Evolutionary conservation across 2,888 invertebrate species (phyloP).

Genomic region (Mallateleia sp.): DNA sequence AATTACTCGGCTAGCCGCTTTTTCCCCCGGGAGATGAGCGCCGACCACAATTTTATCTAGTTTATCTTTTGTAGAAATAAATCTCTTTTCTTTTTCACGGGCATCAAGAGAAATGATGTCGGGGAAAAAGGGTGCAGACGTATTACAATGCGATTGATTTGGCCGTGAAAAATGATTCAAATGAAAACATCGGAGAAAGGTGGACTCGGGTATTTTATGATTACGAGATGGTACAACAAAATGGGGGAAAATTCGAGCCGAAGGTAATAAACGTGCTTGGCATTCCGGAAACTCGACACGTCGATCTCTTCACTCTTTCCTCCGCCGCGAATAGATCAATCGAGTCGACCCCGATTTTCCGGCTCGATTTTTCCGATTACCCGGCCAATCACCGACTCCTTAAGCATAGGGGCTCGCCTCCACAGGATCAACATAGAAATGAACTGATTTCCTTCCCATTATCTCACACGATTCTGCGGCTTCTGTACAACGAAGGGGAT

Average conservation of each 20-base stretch:
- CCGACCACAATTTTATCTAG: constrained; percentile 78
- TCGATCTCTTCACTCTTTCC: constrained; percentile 56
- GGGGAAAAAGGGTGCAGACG: not conserved
- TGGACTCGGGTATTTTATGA: constrained; percentile 25
- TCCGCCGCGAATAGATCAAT: constrained; percentile 76
- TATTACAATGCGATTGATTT: not conserved
- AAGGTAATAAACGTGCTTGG: constrained; percentile 68
- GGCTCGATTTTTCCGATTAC: constrained; percentile 87
- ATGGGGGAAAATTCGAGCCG: constrained; percentile 35
- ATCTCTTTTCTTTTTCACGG: constrained; percentile 34
- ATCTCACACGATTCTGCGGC: constrained; percentile 82
- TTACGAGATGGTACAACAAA: constrained; percentile 16
- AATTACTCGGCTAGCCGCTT: constrained; percentile 89
- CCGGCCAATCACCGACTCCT: constrained; percentile 85
- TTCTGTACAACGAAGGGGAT: constrained; percentile 50
- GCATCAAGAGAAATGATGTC: constrained; percentile 3
- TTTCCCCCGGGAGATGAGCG: constrained; percentile 84
- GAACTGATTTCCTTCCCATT: constrained; percentile 90
- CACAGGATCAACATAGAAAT: constrained; percentile 90
- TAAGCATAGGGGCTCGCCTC: constrained; percentile 82
- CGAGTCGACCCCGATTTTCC: constrained; percentile 84
- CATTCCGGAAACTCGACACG: constrained; percentile 71
- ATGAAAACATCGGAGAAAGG: not conserved
- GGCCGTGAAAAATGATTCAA: not conserved
- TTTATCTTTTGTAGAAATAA: constrained; percentile 51